Evolutionary conservation across 2,113 vertebrate species (phyloP).

Genomic region (Oplegnathus fasciatus): DNA sequence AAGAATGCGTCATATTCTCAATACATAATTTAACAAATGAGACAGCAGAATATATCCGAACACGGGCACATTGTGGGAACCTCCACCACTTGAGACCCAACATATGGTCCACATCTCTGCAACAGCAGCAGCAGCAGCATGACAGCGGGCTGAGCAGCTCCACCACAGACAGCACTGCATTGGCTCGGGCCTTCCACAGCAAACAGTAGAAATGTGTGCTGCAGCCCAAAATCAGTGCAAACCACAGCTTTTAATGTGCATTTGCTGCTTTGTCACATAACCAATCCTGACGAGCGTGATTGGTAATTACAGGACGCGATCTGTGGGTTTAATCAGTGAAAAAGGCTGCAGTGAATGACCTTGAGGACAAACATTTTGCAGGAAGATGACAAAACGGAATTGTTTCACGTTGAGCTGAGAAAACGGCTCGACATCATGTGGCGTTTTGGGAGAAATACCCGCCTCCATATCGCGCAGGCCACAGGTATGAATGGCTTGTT

Average conservation of each 20-base stretch:
- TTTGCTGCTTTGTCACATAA: background rate
- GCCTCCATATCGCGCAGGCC: slow-evolving; percentile 27
- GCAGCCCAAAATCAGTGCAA: slow-evolving; percentile 60
- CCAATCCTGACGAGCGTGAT: background rate
- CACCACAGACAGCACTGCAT: slow-evolving; percentile 66
- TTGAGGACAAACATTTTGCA: slow-evolving; percentile 79
- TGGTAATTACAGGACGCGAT: slow-evolving; percentile 47
- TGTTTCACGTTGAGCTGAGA: slow-evolving; percentile 34
- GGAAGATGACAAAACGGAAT: slow-evolving; percentile 52
- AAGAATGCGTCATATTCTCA: slow-evolving; percentile 51
- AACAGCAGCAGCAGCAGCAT: slow-evolving; percentile 56
- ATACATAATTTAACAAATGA: slow-evolving; percentile 51
- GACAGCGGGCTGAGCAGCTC: slow-evolving; percentile 62
- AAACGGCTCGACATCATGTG: slow-evolving; percentile 28
- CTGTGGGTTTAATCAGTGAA: slow-evolving; percentile 40
- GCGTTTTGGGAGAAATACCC: slow-evolving; percentile 27
- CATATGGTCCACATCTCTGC: slow-evolving; percentile 67
- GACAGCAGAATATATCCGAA: slow-evolving; percentile 16
- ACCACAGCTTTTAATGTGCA: slow-evolving; percentile 35
- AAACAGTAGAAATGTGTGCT: slow-evolving; percentile 59
- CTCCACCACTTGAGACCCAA: slow-evolving; percentile 32
- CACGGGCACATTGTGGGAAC: background rate
- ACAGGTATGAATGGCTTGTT: slow-evolving; percentile 18
- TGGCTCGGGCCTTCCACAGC: slow-evolving; percentile 71
- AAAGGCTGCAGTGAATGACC: slow-evolving; percentile 79